These are phyloP conservation scores for Fulmarus glacialis DNA, from an alignment of 2,113 vertebrate species.

Conservation along the genomic window DNA sequence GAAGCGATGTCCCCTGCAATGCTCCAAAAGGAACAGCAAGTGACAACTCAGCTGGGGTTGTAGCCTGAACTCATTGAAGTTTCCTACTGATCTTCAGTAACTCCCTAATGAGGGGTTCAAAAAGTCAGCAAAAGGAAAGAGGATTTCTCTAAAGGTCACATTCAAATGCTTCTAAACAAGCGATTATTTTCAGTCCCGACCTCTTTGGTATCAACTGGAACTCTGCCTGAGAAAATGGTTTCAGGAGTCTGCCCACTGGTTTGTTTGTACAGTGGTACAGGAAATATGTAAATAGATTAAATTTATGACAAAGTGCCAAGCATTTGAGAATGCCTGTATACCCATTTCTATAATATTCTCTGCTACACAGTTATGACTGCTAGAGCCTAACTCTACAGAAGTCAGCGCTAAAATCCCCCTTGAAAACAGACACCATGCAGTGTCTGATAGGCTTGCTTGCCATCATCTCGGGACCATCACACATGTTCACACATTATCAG, in stretches of 20 bases:
- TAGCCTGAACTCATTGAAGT: background rate
- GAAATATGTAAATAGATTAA: slow-evolving; percentile 52
- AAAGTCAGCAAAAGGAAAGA: background rate
- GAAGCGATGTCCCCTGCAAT: background rate
- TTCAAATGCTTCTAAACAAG: slow-evolving; percentile 5
- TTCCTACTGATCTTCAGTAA: background rate
- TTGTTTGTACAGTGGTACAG: slow-evolving; percentile 27
- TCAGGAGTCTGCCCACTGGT: background rate
- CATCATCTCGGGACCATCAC: background rate
- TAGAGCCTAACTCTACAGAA: background rate
- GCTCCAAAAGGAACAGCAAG: background rate
- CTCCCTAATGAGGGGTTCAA: background rate
- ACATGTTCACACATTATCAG: slow-evolving; percentile 3
- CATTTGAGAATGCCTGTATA: background rate
- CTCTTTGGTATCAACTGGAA: slow-evolving; percentile 35
- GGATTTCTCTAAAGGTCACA: slow-evolving; percentile 32
- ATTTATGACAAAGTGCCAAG: slow-evolving; percentile 21
- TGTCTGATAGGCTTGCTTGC: background rate
- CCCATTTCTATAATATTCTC: background rate
- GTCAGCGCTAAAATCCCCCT: background rate
- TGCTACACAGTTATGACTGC: background rate
- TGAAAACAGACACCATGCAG: slow-evolving; percentile 1
- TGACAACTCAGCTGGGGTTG: background rate
- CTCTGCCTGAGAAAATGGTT: slow-evolving; percentile 35
- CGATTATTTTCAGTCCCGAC: background rate